Base-by-base conservation (phyloP, 2,888 invertebrate genomes). In the Epiblema foenella region DNA sequence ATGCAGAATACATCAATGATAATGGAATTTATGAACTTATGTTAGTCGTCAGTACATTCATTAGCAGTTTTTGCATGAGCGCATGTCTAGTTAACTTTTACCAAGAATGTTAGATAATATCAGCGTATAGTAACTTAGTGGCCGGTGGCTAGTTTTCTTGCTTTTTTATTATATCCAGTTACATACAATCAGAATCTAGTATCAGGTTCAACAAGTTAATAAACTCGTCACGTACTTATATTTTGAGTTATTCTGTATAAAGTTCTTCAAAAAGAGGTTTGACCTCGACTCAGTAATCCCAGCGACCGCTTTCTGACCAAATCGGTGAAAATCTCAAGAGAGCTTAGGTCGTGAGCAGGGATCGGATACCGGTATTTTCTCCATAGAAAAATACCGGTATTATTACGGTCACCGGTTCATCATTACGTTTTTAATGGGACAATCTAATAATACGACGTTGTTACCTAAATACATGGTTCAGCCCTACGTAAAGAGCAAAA, bases 41-140 rank as follows among this genome's bases (percentile, higher is more conserved):
- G 8, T 42, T 33, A 33, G 5, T 33, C 9, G 33, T 42, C n/a
- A 46, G 46, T 46, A 57, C 17, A 17, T 57, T 56, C 12, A n/a
- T 29, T 56, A 29, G 56, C 29, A 56, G n/a, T n/a, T 56, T 24
- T 54, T 54, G 15, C 24, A 24, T 15, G 9, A 11, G 52, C 17
- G 18, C n/a, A 24, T 20, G 58, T 24, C 18, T 24, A 46, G 24
- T 39, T 9, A 59, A 46, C 42, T 42, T 42, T 42, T 59, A 46
- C 59, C 24, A 39, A 42, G 20, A 29, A 20, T 24, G 15, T 24
- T 10, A 5, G 60, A 60, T 46, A 46, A 46, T 29, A 60, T 49
- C 60, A 46, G 60, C 60, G 42, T 29, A 24, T 24, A 59, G 59
- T 24, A 42, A 46, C 60, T 24, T 51, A 51, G 18, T 51, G 51